Conservation (phyloP, 1,140 invertebrate genomes). For the Bathynomus jamesi region DNA sequence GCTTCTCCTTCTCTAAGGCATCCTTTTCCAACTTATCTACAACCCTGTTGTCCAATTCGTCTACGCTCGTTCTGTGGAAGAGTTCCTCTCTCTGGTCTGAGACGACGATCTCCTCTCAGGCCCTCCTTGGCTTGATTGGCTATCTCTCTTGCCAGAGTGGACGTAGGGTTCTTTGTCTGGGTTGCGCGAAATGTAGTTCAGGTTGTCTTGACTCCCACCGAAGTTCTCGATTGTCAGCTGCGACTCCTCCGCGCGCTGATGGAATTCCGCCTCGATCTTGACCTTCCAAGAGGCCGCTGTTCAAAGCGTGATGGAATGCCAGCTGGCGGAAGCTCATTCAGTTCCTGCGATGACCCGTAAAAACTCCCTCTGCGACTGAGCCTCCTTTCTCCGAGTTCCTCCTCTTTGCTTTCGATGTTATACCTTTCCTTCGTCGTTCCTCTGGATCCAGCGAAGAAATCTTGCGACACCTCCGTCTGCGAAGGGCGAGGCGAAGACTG, state of each 20-base stretch:
- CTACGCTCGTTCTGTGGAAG: constrained; percentile 11
- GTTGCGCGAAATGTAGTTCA: constrained; percentile 57
- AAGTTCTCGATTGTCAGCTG: constrained; percentile 81
- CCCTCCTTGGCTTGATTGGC: constrained; percentile 14
- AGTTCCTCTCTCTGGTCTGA: neutral
- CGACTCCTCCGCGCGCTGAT: constrained; percentile 70
- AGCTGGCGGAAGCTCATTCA: constrained; percentile 22
- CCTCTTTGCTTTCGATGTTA: constrained; percentile 55
- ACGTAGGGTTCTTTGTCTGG: constrained; percentile 65
- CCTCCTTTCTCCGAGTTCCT: constrained; percentile 52
- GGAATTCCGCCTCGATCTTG: constrained; percentile 72
- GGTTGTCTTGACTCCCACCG: constrained; percentile 68
- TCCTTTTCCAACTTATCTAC: constrained; percentile 36
- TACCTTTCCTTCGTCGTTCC: constrained; percentile 54
- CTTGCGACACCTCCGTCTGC: constrained; percentile 6
- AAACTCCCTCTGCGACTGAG: constrained; percentile 29
- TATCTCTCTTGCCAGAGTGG: constrained; percentile 35
- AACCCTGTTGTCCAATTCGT: constrained; percentile 34
- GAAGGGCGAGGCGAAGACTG: constrained; percentile 7
- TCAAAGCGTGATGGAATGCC: constrained; percentile 30
- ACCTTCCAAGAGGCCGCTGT: constrained; percentile 55
- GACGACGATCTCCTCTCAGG: neutral
- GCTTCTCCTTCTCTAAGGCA: constrained; percentile 30
- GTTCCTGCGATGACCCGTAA: constrained; percentile 24
- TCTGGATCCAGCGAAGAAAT: constrained; percentile 42